phyloP scores from a whole-genome alignment of 2,797 vertebrate species.

The Zenarchopterus dispar region DNA sequence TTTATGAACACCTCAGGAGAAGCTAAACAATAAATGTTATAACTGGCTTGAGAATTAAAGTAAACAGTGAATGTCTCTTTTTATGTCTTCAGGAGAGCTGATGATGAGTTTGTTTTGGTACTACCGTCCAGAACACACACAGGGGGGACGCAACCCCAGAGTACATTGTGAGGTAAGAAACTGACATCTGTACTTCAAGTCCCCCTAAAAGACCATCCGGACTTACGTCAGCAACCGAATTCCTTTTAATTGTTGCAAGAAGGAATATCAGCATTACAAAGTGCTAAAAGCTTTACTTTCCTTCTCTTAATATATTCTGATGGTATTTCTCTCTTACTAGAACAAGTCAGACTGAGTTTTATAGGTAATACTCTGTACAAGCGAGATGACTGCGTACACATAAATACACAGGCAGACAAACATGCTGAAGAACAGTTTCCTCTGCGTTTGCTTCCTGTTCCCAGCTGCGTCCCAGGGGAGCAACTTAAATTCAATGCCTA shows the following conservation, averaged over 20 bases:
- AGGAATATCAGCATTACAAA: no score
- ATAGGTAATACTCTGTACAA: no score
- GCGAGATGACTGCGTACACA: background rate
- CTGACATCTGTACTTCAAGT: background rate
- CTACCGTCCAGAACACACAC: slow-evolving; percentile 98
- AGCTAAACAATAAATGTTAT: slow-evolving; percentile 7
- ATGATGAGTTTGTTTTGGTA: slow-evolving; percentile 99
- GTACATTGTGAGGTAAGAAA: slow-evolving; percentile 93
- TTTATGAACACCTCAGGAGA: background rate
- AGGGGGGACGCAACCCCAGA: slow-evolving; percentile 93
- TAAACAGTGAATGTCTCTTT: slow-evolving; percentile 10
- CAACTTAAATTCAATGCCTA: slow-evolving; percentile 49
- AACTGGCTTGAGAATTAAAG: background rate
- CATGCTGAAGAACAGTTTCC: slow-evolving; percentile 31
- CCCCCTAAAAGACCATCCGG: no score
- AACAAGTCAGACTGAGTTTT: no score
- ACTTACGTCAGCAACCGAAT: no score
- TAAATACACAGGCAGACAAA: slow-evolving; percentile 4
- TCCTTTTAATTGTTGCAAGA: no score
- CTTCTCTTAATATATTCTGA: no score
- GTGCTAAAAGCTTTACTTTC: no score
- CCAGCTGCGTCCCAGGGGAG: slow-evolving; percentile 57
- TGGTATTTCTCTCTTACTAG: no score
- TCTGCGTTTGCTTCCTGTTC: slow-evolving; percentile 50
- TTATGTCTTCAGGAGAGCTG: slow-evolving; percentile 88